Base-by-base conservation (phyloP, 2,888 invertebrate genomes). In the Pilophorus perplexus region DNA sequence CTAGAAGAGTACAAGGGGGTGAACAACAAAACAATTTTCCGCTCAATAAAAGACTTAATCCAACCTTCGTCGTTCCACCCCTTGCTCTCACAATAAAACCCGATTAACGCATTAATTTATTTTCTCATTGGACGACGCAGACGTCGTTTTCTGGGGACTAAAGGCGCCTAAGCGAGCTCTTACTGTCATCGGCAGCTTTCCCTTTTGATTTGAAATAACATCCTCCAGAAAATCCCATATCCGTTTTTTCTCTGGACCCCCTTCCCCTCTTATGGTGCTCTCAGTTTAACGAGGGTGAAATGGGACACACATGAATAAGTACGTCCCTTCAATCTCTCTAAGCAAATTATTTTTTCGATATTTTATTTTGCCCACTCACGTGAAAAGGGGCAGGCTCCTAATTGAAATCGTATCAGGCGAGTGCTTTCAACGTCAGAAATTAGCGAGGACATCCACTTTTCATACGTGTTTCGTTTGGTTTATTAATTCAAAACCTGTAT, bases 31-130 rank as follows among this genome's bases (percentile, higher is more conserved):
- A 46, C 46, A 22, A 46, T 46, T 46, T 46, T 46, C 23, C 46
- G 46, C 46, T 14, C 46, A 46, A 46, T 46, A 46, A 46, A 46
- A 46, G 46, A 46, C 22, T 46, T 46, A 46, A 46, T 46, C 46
- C 46, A 14, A 25, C 46, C 46, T 25, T 46, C 46, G 23, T 20
- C 23, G 46, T 10, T 1, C n/a, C n/a, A 23, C 23, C 46, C 46
- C 1, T 25, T 25, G 25, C 25, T 46, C 25, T 23, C 46, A 46
- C 46, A 46, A 46, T 46, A 46, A 46, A 46, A 46, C 46, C 46
- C 46, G 46, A 46, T 46, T 46, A 46, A 46, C 23, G 46, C 46
- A 23, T 46, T 46, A 46, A 46, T 46, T 46, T 46, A 46, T 46
- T 46, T 46, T 25, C 46, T 25, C 46, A 46, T 46, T 22, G 46